Percentiles rank a stretch among this genome's conserved stretches.
Conservation (phyloP, 2,113 vertebrate species). For the Pogona vitticeps region DNA sequence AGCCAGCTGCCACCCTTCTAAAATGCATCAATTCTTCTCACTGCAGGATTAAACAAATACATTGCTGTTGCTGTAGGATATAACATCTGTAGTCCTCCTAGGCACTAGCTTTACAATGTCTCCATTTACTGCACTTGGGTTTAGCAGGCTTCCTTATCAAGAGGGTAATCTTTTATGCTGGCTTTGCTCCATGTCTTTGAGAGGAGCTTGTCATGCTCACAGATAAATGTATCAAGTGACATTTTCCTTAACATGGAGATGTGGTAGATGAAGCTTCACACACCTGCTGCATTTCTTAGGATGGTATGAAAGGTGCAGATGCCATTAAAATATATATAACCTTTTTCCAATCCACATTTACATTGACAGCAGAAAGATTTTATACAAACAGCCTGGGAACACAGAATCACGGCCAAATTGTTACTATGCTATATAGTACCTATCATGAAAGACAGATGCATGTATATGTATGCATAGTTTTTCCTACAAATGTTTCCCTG, state of each 20-base stretch:
- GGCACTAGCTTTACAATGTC: not conserved
- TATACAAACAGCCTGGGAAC: no score
- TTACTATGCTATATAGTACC: no score
- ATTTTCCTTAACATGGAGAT: not conserved
- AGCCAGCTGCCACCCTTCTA: slow-evolving; percentile 1
- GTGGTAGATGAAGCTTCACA: not conserved
- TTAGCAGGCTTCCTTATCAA: not conserved
- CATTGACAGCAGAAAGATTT: not conserved
- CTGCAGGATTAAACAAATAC: slow-evolving; percentile 8
- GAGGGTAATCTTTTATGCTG: not conserved
- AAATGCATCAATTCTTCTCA: not conserved
- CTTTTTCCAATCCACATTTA: not conserved
- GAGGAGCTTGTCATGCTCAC: not conserved
- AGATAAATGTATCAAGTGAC: not conserved
- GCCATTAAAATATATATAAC: not conserved
- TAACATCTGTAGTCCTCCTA: not conserved
- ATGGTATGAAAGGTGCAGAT: not conserved
- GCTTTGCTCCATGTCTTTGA: not conserved
- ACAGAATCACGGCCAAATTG: not conserved
- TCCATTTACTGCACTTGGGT: not conserved
- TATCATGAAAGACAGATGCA: no score
- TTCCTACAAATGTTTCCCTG: no score
- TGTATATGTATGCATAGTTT: no score
- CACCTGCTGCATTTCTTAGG: not conserved
- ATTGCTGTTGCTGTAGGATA: not conserved